Evolutionary conservation across 2,797 vertebrate genomes (phyloP).

Genomic region (Numenius phaeopus): DNA sequence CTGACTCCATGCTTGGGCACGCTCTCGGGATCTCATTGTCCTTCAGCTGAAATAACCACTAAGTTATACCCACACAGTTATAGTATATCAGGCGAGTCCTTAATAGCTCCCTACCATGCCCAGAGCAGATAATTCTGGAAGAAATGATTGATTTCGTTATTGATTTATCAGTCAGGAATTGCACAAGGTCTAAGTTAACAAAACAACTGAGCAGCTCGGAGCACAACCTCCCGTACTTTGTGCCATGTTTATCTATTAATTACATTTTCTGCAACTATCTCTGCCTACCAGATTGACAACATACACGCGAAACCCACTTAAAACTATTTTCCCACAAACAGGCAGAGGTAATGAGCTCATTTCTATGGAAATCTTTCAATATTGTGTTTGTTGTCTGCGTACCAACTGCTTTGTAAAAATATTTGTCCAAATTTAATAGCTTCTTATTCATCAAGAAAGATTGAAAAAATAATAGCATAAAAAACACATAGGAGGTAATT

Average conservation of each 20-base stretch:
- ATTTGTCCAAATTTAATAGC: slow-evolving; percentile 33
- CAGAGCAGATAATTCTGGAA: neutral
- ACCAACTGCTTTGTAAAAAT: slow-evolving; percentile 28
- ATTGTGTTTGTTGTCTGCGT: slow-evolving; percentile 12
- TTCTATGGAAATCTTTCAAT: slow-evolving; percentile 49
- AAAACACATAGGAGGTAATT: neutral
- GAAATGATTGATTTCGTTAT: neutral
- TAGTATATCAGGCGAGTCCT: neutral
- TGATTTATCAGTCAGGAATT: neutral
- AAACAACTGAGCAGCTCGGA: neutral
- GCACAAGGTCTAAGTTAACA: neutral
- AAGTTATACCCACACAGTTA: neutral
- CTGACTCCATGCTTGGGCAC: neutral
- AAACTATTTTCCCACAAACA: slow-evolving; percentile 21
- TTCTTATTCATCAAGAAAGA: slow-evolving; percentile 37
- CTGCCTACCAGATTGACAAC: neutral
- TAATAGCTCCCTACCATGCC: neutral
- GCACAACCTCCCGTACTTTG: rapidly evolving
- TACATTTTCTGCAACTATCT: neutral
- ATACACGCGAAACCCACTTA: neutral
- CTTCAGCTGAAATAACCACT: neutral
- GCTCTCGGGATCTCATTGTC: neutral
- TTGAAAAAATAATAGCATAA: neutral
- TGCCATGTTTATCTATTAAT: neutral
- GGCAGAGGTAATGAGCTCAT: slow-evolving; percentile 34